phyloP scores from a whole-genome alignment of 2,113 vertebrate species.

The Microcebus tavaratra region DNA sequence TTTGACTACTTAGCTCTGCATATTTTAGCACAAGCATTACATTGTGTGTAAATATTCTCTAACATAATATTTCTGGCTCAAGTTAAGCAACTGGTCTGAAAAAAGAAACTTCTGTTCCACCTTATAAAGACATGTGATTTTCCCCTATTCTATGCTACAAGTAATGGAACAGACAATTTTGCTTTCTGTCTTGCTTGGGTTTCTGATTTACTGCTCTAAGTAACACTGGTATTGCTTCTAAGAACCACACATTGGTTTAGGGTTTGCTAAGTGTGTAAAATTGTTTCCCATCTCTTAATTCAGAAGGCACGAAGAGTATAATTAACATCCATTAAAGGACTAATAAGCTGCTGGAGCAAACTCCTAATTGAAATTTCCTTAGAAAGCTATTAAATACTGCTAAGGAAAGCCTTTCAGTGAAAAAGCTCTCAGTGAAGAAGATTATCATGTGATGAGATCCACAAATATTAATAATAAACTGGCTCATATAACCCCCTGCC shows the following conservation, averaged over 20 bases:
- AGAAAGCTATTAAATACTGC: conserved; percentile 37
- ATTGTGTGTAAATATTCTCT: not conserved
- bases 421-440: not conserved
- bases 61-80: not conserved
- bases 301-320: conserved; percentile 30
- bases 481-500: not conserved
- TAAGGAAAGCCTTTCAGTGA: not conserved
- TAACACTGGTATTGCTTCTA: conserved; percentile 16
- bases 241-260: conserved; percentile 31
- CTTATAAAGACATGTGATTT: not conserved
- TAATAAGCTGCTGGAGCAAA: conserved; percentile 48
- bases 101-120: not conserved
- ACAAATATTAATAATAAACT: not conserved
- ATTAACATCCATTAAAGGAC: conserved; percentile 33
- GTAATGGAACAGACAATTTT: not conserved
- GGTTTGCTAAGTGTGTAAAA: conserved; percentile 29
- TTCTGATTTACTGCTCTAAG: conserved; percentile 42
- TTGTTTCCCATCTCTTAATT: conserved; percentile 53
- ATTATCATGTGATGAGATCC: not conserved
- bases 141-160: not conserved
- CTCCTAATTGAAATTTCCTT: conserved; percentile 46
- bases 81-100: not conserved
- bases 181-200: not conserved
- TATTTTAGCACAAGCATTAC: not conserved
- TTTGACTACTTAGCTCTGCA: not conserved